Base-by-base conservation (phyloP, 2,113 vertebrate genomes). In the Hippocampus barbouri region DNA sequence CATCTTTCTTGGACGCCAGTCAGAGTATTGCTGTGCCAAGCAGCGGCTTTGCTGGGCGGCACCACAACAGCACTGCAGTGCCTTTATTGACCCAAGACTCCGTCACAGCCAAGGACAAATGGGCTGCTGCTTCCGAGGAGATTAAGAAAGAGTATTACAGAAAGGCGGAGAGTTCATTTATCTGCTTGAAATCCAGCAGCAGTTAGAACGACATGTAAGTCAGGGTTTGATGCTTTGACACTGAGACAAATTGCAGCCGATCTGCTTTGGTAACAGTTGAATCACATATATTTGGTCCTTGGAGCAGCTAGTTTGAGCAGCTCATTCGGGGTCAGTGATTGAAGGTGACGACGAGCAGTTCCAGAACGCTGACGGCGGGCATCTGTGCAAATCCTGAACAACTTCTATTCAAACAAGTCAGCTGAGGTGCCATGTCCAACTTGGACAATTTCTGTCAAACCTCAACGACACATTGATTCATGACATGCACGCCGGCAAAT, bases 91-190 rank as follows among this genome's bases (percentile, higher is more conserved):
- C 88, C 86, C 85, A 61, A 63, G 74, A 79, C 65, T 77, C 86
- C 86, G 87, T 89, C 87, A 89, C 80, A 85, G 87, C 76, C 82
- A 85, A 86, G 86, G 84, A 92, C 88, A 89, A 90, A 92, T 91
- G 83, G 85, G 79, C 80, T 76, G 71, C 70, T 72, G 80, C 79
- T 88, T 75, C 82, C 82, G 21, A 15, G 53, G 59, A 69, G 75
- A 89, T 86, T 82, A 89, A 93, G 70, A 86, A 79, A 64, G 69
- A 80, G 67, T 66, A 70, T 3, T 21, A 66, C 70, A n/a, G 45
- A 71, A 64, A 73, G 66, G 63, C 59, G 60, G 72, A 75, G 59
- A 66, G 69, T 76, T 78, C 64, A 8, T 65, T 10, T 66, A 59
- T 65, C 23, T 66, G 71, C 34, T 59, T 73, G 47, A 79, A 66